Base-by-base conservation (phyloP, 1,140 invertebrate species). In the Drosophila watanabei region DNA sequence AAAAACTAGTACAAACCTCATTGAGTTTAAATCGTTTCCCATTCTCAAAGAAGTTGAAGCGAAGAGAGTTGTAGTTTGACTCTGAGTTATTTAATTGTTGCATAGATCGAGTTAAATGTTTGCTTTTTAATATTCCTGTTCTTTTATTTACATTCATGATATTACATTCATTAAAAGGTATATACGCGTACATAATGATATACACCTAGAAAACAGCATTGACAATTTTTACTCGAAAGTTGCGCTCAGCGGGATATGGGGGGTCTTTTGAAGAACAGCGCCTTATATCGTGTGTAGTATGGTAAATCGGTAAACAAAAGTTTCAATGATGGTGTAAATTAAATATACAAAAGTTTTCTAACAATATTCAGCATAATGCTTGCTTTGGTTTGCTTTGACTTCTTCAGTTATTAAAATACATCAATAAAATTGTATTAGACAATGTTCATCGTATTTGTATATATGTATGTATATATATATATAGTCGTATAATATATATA, bases 301-400 rank as follows among this genome's bases (percentile, higher is more conserved):
- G 62, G 56, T n/a, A n/a, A n/a, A 45, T 49, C 70, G 76, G 24
- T 58, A 58, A 79, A 71, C 46, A 77, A 61, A 45, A 68, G 39
- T 89, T 89, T 89, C 85, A 89, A 82, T 89, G 85, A 89, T 89
- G 85, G 85, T 89, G 85, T 89, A 89, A 89, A 89, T 89, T 75
- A 89, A 89, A 84, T 89, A 89, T 84, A 88, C 85, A 85, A 88
- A 80, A 81, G 52, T 66, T 62, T 46, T 71, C 52, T 65, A 63
- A 57, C 61, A 79, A 62, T 66, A 75, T 57, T 76, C 60, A 64
- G 68, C 76, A 68, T 69, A 45, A 51, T 76, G 33, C 43, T 51
- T 70, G 28, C 20, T 60, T 75, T 37, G 46, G 33, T 51, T 60
- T 37, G 46, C 30, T 51, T 60, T 87, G 46, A 6, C 20, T 57